These are phyloP conservation scores for Benthosema pterotum DNA, from an alignment of 2,797 vertebrate genomes.

Conservation along the genomic window DNA sequence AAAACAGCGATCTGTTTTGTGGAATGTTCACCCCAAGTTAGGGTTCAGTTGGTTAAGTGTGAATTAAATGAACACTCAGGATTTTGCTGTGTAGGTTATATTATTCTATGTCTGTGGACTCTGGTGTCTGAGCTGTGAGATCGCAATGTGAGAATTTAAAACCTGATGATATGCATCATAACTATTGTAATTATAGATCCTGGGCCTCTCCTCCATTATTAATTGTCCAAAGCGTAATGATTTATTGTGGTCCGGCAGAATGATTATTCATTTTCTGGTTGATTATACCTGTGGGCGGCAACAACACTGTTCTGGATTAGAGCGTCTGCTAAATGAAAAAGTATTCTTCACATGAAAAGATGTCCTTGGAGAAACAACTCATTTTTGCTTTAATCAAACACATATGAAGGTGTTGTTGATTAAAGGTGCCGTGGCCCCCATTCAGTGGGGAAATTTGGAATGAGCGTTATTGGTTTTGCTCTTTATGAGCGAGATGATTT, in stretches of 20 bases:
- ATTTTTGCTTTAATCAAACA: conserved; percentile 95
- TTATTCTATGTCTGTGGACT: conserved; percentile 37
- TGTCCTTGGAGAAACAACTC: conserved; percentile 90
- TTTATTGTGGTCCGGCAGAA: conserved; percentile 92
- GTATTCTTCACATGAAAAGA: conserved; percentile 82
- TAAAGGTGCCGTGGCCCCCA: conserved; percentile 75
- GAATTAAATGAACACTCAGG: too few relatives aligned
- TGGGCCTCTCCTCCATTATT: conserved; percentile 89
- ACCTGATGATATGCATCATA: conserved; percentile 86
- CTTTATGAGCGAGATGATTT: conserved; percentile 89
- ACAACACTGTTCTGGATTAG: conserved; percentile 84
- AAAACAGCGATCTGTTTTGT: too few relatives aligned
- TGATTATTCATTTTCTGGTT: conserved; percentile 98
- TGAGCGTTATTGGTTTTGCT: conserved; percentile 86
- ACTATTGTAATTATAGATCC: conserved; percentile 90
- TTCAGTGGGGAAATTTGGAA: conserved; percentile 85
- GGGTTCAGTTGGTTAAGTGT: too few relatives aligned
- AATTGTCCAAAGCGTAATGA: conserved; percentile 96
- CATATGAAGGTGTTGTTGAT: conserved; percentile 91
- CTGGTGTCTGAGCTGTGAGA: conserved; percentile 57
- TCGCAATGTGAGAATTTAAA: conserved; percentile 78
- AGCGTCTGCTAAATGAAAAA: conserved; percentile 83
- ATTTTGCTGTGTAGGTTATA: too few relatives aligned
- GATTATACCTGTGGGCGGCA: conserved; percentile 94
- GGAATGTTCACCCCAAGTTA: too few relatives aligned